These are phyloP conservation scores for Lasioglossum lativentre DNA, from an alignment of 2,888 invertebrate species.

Conservation along the genomic window DNA sequence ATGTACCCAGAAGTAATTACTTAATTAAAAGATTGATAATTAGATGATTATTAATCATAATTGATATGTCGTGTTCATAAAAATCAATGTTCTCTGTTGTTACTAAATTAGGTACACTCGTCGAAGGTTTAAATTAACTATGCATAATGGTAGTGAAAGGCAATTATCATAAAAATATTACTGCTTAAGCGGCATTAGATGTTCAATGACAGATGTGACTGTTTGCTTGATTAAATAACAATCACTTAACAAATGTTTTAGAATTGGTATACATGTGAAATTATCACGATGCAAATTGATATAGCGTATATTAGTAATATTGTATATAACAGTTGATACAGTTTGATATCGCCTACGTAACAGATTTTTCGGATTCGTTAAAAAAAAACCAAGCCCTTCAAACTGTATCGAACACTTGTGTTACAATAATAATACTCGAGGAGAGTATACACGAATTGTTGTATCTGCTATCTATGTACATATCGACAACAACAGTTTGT, in stretches of 20 bases:
- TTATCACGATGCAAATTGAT: constrained; percentile 42
- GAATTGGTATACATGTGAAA: constrained; percentile 53
- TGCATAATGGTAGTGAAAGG: constrained; percentile 11
- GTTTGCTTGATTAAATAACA: constrained; percentile 80
- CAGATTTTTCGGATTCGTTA: constrained; percentile 51
- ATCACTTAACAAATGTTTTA: constrained; percentile 55
- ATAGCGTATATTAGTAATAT: constrained; percentile 49
- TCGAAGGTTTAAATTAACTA: not conserved
- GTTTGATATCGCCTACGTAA: constrained; percentile 76
- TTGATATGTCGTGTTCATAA: not conserved
- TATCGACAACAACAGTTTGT: constrained; percentile 11
- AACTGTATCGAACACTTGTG: constrained; percentile 80
- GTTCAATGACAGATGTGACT: constrained; percentile 77
- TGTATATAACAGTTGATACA: constrained; percentile 79
- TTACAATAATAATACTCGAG: constrained; percentile 8
- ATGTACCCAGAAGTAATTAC: not conserved
- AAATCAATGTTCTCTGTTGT: constrained; percentile 3
- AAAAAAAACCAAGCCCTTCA: constrained; percentile 73
- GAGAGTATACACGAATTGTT: constrained; percentile 15
- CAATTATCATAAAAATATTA: constrained; percentile 28
- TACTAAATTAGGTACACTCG: not conserved
- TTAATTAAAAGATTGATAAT: not conserved
- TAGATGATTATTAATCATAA: not conserved
- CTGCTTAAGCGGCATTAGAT: constrained; percentile 68
- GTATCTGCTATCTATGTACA: constrained; percentile 18